Evolutionary conservation across 1,140 invertebrate genomes (phyloP), one percentile per base, ranked within the genome.

Genomic region (Stenopsyche tienmushanensis): DNA sequence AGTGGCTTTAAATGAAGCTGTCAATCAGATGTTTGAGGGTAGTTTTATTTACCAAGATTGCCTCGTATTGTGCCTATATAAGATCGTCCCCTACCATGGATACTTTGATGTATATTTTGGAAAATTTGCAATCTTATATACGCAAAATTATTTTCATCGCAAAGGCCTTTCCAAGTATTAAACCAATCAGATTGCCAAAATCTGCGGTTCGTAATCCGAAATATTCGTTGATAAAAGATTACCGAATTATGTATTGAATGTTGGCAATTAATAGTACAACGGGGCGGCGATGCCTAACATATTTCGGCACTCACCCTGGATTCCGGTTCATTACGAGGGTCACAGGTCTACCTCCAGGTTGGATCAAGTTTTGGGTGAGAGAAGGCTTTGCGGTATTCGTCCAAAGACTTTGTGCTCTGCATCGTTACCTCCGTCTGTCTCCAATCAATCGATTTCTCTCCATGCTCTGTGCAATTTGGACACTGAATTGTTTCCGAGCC

Each of bases 271-370:
- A 54, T 64, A 42, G 53, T 26, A 39, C 62, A 45, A 2, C 17
- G 9, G 0, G n/a, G 45, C 20, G 41, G 45, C 45, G 25, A 21
- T 39, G 2, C 34, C 53, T 54, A 54, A 53, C 49, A 64, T 64
- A 54, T 29, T 64, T 64, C 24, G 53, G 26, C 17, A 9, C 21
- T 34, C 29, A n/a, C 44, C 60, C 50, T 10, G 49, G 29, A 64
- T 64, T 64, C 62, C 34, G 23, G 21, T 64, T 64, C 62, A 64
- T 64, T 64, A 64, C 20, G 21, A 21, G 50, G 62, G 62, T 54
- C 62, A 54, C 49, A 23, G 62, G 50, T 26, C 7, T 21, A 23
- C 23, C 50, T 9, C 17, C 9, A 24, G 50, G 50, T 53, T 7
- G 13, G 29, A 34, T 13, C 29, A 5, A 34, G 29, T 5, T n/a